phyloP scores from a whole-genome alignment of 2,888 invertebrate species.

The Apoderus coryli region DNA sequence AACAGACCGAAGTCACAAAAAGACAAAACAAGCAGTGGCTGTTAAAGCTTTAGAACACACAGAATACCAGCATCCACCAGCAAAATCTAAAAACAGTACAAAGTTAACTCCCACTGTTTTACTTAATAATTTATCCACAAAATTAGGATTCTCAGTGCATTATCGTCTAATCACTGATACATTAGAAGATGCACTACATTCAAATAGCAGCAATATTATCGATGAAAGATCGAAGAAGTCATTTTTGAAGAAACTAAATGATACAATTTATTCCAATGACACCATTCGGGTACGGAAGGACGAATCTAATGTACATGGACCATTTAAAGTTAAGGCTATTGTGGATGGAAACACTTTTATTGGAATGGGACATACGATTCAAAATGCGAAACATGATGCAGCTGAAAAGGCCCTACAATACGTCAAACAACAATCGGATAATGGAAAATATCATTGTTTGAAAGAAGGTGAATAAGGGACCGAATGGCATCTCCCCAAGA shows the following conservation, averaged over 20 bases:
- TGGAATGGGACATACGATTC: conserved; percentile 24
- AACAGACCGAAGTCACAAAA: conserved; percentile 23
- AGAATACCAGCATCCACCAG: conserved; percentile 22
- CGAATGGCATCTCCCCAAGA: no score
- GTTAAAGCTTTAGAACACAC: conserved; percentile 23
- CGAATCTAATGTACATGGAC: conserved; percentile 20
- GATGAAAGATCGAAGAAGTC: conserved; percentile 18
- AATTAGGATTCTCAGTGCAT: conserved; percentile 24
- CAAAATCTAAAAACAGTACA: conserved; percentile 16
- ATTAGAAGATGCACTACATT: conserved; percentile 6
- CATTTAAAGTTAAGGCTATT: conserved; percentile 24
- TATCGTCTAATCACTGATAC: conserved; percentile 19
- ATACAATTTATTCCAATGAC: conserved; percentile 19
- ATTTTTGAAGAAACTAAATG: conserved; percentile 23
- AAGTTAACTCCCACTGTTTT: conserved; percentile 25
- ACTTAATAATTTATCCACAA: conserved; percentile 26
- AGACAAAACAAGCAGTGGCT: conserved; percentile 24
- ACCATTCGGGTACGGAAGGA: conserved; percentile 18
- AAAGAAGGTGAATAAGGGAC: conserved; percentile 21
- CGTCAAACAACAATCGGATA: conserved; percentile 19
- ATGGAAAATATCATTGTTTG: conserved; percentile 21
- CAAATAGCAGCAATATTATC: background rate
- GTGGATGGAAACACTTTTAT: conserved; percentile 23
- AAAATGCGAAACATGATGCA: conserved; percentile 27
- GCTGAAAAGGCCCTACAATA: conserved; percentile 24